A percentile compares a stretch with the other conserved stretches of the same genome.
Evolutionary conservation across 1,140 invertebrate species (phyloP).

Genomic region (Pseudomyrmex cubaensis): DNA sequence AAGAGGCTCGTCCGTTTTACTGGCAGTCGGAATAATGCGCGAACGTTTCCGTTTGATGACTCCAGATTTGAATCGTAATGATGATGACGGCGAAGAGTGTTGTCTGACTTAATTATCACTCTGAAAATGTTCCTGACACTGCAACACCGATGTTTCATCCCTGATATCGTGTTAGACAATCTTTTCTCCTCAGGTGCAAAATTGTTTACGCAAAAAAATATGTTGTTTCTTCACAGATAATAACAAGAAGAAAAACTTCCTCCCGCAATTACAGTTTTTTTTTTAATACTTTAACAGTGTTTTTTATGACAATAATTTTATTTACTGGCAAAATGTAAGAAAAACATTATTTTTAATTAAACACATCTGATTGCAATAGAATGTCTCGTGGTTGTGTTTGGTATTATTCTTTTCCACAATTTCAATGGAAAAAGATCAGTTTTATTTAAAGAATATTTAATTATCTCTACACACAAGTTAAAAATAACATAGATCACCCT

Average conservation of each 20-base stretch:
- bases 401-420: background rate
- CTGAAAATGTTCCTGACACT: background rate
- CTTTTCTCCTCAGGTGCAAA: slow-evolving; percentile 12
- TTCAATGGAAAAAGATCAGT: too few relatives aligned
- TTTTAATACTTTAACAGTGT: background rate
- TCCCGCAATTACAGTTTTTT: background rate
- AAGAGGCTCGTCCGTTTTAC: background rate
- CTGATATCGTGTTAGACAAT: slow-evolving; percentile 27
- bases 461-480: too few relatives aligned
- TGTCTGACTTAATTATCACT: slow-evolving; percentile 31
- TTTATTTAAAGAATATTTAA: too few relatives aligned
- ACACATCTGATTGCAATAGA: background rate
- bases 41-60: slow-evolving; percentile 59
- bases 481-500: too few relatives aligned
- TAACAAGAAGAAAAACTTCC: slow-evolving; percentile 1
- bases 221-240: background rate
- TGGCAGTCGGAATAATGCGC: slow-evolving; percentile 35
- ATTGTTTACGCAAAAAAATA: slow-evolving; percentile 20
- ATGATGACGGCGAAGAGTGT: slow-evolving; percentile 52
- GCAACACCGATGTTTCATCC: slow-evolving; percentile 49
- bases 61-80: slow-evolving; percentile 56
- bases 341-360: slow-evolving; percentile 12
- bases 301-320: background rate
- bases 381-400: background rate
- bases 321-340: background rate